phyloP scores from a whole-genome alignment of 2,797 vertebrate species.

The Eupleurogrammus muticus region DNA sequence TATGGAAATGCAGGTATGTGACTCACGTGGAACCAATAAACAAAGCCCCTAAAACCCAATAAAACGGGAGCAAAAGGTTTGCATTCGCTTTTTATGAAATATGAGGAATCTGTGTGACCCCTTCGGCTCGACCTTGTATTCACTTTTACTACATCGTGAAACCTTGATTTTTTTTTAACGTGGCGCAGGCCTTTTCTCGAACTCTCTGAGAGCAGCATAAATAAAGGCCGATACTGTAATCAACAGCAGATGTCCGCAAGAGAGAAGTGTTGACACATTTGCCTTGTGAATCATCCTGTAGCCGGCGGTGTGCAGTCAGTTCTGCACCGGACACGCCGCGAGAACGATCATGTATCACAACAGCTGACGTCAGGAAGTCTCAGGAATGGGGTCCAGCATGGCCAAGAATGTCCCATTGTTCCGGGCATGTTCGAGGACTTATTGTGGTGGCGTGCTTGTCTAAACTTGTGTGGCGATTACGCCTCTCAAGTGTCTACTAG shows the following conservation, averaged over 20 bases:
- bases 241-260: constrained; percentile 65
- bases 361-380: constrained; percentile 76
- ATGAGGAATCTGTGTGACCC: constrained; percentile 41
- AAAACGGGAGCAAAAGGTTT: constrained; percentile 50
- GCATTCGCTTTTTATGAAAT: constrained; percentile 44
- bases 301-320: constrained; percentile 36
- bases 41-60: constrained; percentile 54
- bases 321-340: constrained; percentile 37
- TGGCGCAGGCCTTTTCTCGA: constrained; percentile 1
- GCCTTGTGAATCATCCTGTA: constrained; percentile 60
- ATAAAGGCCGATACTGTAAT: constrained; percentile 58
- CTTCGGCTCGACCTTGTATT: constrained; percentile 47
- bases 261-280: constrained; percentile 56
- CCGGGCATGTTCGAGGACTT: constrained; percentile 13
- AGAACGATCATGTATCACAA: constrained; percentile 72
- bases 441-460: constrained; percentile 47
- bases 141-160: constrained; percentile 54
- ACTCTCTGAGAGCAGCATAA: constrained; percentile 35
- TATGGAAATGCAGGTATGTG: constrained; percentile 70
- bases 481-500: constrained; percentile 34
- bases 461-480: constrained; percentile 30
- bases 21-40: constrained; percentile 65
- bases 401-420: constrained; percentile 74
- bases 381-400: constrained; percentile 53
- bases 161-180: constrained; percentile 49